Percentiles rank a stretch among this genome's conserved stretches.
These are phyloP conservation scores for Drosophila serrata DNA, from an alignment of 1,140 invertebrate species.

Conservation along the genomic window DNA sequence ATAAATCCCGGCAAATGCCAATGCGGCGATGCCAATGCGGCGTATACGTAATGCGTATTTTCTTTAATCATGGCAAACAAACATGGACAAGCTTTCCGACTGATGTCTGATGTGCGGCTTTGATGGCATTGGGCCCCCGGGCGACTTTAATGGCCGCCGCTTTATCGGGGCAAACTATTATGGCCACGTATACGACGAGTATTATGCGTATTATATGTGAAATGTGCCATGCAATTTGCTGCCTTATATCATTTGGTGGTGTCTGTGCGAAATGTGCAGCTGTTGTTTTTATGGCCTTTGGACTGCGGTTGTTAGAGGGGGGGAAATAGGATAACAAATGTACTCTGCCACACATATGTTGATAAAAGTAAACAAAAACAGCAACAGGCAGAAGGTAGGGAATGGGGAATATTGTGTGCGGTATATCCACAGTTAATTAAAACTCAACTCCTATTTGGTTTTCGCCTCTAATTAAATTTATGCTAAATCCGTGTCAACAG, in stretches of 20 bases:
- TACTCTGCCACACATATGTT: constrained; percentile 14
- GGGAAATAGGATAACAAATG: constrained; percentile 36
- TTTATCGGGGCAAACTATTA: constrained; percentile 48
- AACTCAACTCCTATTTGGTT: constrained; percentile 30
- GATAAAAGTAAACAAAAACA: constrained; percentile 27
- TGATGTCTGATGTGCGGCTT: constrained; percentile 19
- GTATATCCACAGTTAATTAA: constrained; percentile 38
- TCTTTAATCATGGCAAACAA: constrained; percentile 46
- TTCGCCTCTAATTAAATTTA: constrained; percentile 47
- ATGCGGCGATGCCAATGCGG: neutral
- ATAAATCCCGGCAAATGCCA: constrained; percentile 22
- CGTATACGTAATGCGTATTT: constrained; percentile 40
- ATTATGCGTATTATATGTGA: constrained; percentile 37
- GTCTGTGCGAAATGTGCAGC: constrained; percentile 69
- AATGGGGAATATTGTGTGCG: neutral
- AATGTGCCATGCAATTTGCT: constrained; percentile 58
- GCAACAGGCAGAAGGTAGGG: constrained; percentile 24
- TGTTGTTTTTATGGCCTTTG: constrained; percentile 56
- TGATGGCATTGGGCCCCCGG: constrained; percentile 21
- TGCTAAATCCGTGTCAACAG: constrained; percentile 45
- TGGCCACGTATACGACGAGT: constrained; percentile 34
- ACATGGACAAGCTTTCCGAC: constrained; percentile 13
- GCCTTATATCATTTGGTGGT: constrained; percentile 47
- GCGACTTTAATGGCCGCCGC: constrained; percentile 39
- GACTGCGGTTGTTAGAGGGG: neutral